Evolutionary conservation across 1,140 invertebrate genomes (phyloP).

Genomic region (Papilio machaon): DNA sequence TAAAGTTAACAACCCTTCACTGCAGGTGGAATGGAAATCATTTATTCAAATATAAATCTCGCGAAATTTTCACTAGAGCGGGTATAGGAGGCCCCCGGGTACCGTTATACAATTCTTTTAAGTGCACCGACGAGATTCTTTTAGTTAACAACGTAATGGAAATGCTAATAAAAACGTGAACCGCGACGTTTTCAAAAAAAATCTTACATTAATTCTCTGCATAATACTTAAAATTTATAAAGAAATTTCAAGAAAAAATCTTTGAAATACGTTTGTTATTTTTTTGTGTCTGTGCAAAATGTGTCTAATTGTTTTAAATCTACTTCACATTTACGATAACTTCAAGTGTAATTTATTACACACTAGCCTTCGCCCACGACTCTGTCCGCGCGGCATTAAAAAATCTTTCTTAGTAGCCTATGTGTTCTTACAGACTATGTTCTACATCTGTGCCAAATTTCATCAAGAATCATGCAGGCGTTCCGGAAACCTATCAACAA

Average conservation of each 20-base stretch:
- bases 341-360: too few species aligned
- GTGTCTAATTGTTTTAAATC: too few species aligned
- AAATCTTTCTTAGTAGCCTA: too few species aligned
- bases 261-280: not conserved
- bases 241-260: not conserved
- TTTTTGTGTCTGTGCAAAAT: not conserved
- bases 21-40: conserved; percentile 74
- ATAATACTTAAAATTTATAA: not conserved
- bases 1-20: conserved; percentile 70
- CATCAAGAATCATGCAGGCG: too few species aligned
- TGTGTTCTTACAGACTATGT: too few species aligned
- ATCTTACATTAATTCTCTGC: not conserved
- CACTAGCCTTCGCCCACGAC: too few species aligned
- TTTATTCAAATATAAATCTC: conserved; percentile 81
- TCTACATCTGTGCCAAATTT: too few species aligned
- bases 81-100: conserved; percentile 66
- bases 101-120: conserved; percentile 74
- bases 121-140: conserved; percentile 72
- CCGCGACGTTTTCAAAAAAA: conserved; percentile 37
- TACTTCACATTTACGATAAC: too few species aligned
- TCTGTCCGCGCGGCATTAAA: too few species aligned
- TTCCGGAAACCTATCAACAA: too few species aligned
- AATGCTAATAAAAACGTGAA: conserved; percentile 60
- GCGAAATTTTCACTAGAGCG: conserved; percentile 65
- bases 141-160: conserved; percentile 67